Conservation (phyloP, 1,140 invertebrate genomes). For the Ceratina calcarata region DNA sequence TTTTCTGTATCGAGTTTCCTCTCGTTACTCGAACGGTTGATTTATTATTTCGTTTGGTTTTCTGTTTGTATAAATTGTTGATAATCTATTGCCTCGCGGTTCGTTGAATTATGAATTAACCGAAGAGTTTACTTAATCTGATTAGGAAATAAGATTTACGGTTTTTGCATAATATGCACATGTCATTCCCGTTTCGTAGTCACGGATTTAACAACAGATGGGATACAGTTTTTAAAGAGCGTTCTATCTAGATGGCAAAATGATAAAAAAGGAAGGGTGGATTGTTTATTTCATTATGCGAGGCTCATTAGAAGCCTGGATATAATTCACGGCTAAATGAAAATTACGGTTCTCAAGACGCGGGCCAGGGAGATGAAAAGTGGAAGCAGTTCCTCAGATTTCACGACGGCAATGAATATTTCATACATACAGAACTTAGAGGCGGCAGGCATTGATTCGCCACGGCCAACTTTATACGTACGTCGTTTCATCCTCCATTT, state of each 20-base stretch:
- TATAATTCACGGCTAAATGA: constrained; percentile 58
- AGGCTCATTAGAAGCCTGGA: constrained; percentile 54
- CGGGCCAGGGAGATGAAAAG: constrained; percentile 44
- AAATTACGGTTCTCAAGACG: constrained; percentile 51
- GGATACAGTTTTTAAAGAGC: too few species aligned
- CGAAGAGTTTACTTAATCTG: too few species aligned
- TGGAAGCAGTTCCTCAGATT: constrained; percentile 49
- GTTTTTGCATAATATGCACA: too few species aligned
- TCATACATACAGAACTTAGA: constrained; percentile 46
- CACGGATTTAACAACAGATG: too few species aligned
- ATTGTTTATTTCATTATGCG: constrained; percentile 64
- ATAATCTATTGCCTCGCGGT: not conserved
- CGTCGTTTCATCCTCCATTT: not conserved
- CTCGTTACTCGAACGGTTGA: too few species aligned
- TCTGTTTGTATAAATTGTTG: not conserved
- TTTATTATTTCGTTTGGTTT: not conserved
- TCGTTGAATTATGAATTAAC: too few species aligned
- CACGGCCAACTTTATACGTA: not conserved
- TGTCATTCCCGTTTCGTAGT: constrained; percentile 23
- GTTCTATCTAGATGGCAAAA: not conserved
- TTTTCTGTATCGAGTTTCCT: not conserved
- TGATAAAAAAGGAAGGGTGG: constrained; percentile 18
- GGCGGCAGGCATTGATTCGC: constrained; percentile 8
- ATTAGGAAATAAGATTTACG: too few species aligned
- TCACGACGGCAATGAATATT: constrained; percentile 55